A percentile compares a stretch with the other conserved stretches of the same genome.
Conservation (phyloP, 1,140 invertebrate species). For the Rhyacophila brunnea region DNA sequence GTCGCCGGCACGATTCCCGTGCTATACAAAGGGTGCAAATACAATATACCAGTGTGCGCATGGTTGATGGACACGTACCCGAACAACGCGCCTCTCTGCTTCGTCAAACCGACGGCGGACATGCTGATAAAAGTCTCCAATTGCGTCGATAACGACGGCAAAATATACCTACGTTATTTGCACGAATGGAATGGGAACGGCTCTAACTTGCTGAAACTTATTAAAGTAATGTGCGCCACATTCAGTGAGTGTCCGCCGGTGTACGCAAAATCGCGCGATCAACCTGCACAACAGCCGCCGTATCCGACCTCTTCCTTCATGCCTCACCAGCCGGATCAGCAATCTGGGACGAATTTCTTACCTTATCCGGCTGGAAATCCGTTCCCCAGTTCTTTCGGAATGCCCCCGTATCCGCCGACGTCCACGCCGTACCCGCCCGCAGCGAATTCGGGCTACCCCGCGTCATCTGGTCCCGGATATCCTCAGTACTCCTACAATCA, state of each 20-base stretch:
- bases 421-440: constrained; percentile 39
- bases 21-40: constrained; percentile 81
- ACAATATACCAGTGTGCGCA: constrained; percentile 96
- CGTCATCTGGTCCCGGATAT: constrained; percentile 35
- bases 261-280: constrained; percentile 67
- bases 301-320: constrained; percentile 66
- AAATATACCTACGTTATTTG: constrained; percentile 95
- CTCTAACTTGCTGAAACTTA: constrained; percentile 82
- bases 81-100: constrained; percentile 95
- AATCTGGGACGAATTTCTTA: constrained; percentile 9
- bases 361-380: constrained; percentile 47
- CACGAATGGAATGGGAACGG: constrained; percentile 87
- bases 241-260: constrained; percentile 97
- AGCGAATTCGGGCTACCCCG: constrained; percentile 45
- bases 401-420: constrained; percentile 39
- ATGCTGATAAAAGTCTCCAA: constrained; percentile 95
- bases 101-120: constrained; percentile 90
- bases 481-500: constrained; percentile 28
- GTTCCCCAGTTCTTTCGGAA: constrained; percentile 44
- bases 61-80: constrained; percentile 98
- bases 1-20: constrained; percentile 93
- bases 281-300: constrained; percentile 50
- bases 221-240: constrained; percentile 88
- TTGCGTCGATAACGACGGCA: constrained; percentile 93
- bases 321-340: constrained; percentile 59